Conservation (phyloP, 2,888 invertebrate species). For the Scaptodrosophila latifasciaeformis region DNA sequence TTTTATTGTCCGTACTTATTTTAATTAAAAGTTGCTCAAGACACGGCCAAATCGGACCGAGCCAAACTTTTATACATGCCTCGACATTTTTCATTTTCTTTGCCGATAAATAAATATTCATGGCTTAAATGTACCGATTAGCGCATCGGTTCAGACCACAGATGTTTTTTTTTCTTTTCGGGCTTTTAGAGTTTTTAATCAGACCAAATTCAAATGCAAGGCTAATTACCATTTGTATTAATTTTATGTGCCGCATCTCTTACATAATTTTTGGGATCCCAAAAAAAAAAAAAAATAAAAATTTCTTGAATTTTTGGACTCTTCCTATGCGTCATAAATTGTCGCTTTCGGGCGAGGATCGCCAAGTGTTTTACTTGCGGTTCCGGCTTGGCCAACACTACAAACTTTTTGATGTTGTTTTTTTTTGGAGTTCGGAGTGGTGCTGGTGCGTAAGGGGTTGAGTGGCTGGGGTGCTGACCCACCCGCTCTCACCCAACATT, state of each 20-base stretch:
- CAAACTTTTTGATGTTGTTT: slow-evolving; percentile 11
- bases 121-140: slow-evolving; percentile 33
- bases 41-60: too few relatives aligned
- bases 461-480: too few relatives aligned
- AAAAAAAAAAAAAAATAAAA: background rate
- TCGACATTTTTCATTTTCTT: too few relatives aligned
- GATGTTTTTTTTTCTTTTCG: too few relatives aligned
- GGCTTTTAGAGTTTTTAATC: slow-evolving; percentile 43
- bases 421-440: too few relatives aligned
- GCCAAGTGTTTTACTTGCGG: background rate
- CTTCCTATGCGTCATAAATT: slow-evolving; percentile 4
- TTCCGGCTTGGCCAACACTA: background rate
- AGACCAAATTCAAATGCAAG: too few relatives aligned
- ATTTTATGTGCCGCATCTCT: slow-evolving; percentile 26
- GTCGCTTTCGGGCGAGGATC: background rate
- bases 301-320: background rate
- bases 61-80: too few relatives aligned
- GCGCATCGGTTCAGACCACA: background rate
- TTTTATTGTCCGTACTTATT: slow-evolving; percentile 27
- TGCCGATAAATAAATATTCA: background rate
- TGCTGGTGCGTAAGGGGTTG: too few relatives aligned
- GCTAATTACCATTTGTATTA: slow-evolving; percentile 39
- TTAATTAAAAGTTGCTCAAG: slow-evolving; percentile 58
- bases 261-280: slow-evolving; percentile 22
- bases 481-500: background rate